Evolutionary conservation across 2,797 vertebrate species (phyloP).

Genomic region (Acanthurus lineatus): DNA sequence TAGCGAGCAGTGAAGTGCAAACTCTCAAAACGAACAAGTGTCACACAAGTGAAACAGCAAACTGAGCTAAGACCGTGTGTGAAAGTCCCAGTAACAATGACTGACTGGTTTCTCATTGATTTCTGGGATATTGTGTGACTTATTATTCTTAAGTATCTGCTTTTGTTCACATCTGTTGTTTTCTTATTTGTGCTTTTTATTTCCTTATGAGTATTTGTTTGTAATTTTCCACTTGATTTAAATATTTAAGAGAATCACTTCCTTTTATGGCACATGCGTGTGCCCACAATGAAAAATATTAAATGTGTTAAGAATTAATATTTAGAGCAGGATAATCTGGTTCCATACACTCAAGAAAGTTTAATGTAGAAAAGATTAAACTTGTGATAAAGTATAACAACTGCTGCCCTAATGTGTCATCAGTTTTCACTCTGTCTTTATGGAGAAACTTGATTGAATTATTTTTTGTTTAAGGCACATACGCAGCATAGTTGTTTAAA

Average conservation of each 20-base stretch:
- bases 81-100: not conserved
- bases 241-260: slow-evolving; percentile 7
- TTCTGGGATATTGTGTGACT: not conserved
- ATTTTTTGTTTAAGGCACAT: no score
- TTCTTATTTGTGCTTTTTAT: not conserved
- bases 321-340: not conserved
- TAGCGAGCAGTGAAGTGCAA: not conserved
- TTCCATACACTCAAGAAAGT: no score
- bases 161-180: no score
- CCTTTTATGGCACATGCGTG: not conserved
- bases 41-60: slow-evolving; percentile 6
- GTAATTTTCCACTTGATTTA: not conserved
- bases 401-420: no score
- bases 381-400: not conserved
- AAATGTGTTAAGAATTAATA: not conserved
- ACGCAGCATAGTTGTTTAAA: not conserved
- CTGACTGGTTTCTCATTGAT: not conserved
- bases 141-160: not conserved
- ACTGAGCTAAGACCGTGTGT: not conserved
- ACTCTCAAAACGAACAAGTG: not conserved
- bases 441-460: no score
- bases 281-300: not conserved
- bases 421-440: not conserved
- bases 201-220: not conserved
- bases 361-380: not conserved